A percentile compares a stretch with the other conserved stretches of the same genome.
Conservation (phyloP, 2,113 vertebrate species). For the Atherinomorus stipes region DNA sequence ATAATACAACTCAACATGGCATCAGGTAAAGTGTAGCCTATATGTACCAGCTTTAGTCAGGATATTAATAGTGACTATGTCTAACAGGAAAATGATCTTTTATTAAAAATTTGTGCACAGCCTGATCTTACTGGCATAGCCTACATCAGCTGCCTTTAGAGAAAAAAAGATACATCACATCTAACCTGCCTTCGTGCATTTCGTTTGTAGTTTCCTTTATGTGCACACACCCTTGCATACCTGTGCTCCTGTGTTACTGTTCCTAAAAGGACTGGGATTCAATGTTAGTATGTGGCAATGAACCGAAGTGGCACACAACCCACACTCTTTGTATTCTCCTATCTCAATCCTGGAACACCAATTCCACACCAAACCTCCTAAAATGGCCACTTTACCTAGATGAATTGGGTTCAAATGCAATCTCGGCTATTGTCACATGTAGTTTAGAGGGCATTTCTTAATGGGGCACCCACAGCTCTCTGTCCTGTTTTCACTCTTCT, state of each 20-base stretch:
- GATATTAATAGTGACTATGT: not conserved
- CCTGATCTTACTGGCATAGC: no score
- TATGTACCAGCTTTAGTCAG: not conserved
- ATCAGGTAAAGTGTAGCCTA: no score
- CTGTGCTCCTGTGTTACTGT: not conserved
- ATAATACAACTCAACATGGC: no score
- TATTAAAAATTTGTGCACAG: no score
- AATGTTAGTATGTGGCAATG: slow-evolving; percentile 9
- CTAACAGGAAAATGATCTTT: not conserved
- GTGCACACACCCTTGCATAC: slow-evolving; percentile 1
- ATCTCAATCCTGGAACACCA: slow-evolving; percentile 66
- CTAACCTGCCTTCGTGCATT: not conserved
- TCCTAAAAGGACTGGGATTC: slow-evolving; percentile 1
- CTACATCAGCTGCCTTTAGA: not conserved
- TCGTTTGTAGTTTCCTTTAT: not conserved
- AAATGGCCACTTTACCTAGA: slow-evolving; percentile 77
- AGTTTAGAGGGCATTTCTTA: slow-evolving; percentile 81
- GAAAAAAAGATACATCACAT: not conserved
- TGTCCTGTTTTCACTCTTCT: slow-evolving; percentile 57
- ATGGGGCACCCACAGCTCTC: slow-evolving; percentile 68
- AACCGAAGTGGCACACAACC: slow-evolving; percentile 43
- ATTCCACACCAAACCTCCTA: slow-evolving; percentile 62
- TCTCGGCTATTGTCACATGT: slow-evolving; percentile 82
- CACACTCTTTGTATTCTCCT: slow-evolving; percentile 47
- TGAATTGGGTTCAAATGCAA: slow-evolving; percentile 83